Evolutionary conservation across 37 sponge, comb jelly and placozoan species (phyloP).

Genomic region (Axinella damicornis): DNA sequence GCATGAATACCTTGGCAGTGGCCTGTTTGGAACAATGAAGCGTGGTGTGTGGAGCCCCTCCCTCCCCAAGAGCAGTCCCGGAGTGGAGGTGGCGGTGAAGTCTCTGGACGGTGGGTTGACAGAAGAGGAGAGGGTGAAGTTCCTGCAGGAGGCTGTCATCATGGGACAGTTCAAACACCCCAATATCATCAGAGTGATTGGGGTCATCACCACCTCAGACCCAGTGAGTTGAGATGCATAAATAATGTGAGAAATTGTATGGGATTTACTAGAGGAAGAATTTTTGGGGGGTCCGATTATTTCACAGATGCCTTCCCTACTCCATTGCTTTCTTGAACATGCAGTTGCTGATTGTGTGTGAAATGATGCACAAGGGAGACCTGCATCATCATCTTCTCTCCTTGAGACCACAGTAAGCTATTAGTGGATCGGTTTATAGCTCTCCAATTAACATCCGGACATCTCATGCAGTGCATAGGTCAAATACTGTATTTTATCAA

Average conservation of each 20-base stretch:
- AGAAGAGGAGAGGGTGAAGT: neutral
- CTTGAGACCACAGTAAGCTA: neutral
- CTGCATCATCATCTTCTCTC: neutral
- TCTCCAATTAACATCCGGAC: too few relatives aligned
- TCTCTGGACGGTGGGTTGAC: neutral
- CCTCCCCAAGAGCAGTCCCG: neutral
- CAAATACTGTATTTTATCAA: too few relatives aligned
- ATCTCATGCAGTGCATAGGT: too few relatives aligned
- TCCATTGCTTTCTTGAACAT: too few relatives aligned
- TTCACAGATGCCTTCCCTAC: too few relatives aligned
- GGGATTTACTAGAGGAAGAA: too few relatives aligned
- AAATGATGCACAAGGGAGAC: constrained; percentile 32
- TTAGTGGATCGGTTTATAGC: too few relatives aligned
- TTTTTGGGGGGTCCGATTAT: too few relatives aligned
- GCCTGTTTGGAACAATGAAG: too few relatives aligned
- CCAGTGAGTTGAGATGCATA: constrained; percentile 8
- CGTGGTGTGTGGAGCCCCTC: neutral
- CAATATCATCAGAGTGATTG: neutral
- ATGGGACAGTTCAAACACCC: neutral
- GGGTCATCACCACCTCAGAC: neutral
- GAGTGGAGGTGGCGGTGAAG: neutral
- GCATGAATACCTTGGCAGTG: too few relatives aligned
- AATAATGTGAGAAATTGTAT: too few relatives aligned
- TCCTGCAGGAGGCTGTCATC: constrained; percentile 8
- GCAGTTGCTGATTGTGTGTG: constrained; percentile 16